Conservation (phyloP, 1,140 invertebrate genomes). For the Helicoverpa zea region DNA sequence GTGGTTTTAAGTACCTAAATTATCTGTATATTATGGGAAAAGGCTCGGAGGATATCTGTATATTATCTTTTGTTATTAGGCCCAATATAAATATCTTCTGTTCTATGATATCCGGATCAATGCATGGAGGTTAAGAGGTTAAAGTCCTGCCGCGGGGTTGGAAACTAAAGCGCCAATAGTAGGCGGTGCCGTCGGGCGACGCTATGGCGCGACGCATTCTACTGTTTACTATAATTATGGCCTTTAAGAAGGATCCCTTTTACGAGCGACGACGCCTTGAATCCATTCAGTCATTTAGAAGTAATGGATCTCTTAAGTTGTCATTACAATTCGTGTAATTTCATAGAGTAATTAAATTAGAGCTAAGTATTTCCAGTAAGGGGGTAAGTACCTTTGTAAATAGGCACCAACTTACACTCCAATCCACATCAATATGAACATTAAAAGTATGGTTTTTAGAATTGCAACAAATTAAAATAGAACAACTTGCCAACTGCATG, state of each 20-base stretch:
- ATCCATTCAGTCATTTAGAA: background rate
- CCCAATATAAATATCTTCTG: background rate
- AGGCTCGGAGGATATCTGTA: too few relatives aligned
- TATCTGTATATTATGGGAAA: too few relatives aligned
- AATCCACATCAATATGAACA: too few relatives aligned
- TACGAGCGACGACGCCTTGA: background rate
- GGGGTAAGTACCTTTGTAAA: too few relatives aligned
- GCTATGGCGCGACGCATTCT: background rate
- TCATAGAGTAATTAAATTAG: too few relatives aligned
- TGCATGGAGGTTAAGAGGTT: background rate
- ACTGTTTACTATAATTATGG: background rate
- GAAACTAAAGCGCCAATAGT: background rate
- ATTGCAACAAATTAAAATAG: too few relatives aligned
- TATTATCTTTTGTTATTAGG: background rate
- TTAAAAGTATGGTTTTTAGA: too few relatives aligned
- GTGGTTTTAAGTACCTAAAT: too few relatives aligned
- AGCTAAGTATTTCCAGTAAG: too few relatives aligned
- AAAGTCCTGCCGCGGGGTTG: constrained; percentile 7
- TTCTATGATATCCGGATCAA: constrained; percentile 6
- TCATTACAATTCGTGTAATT: too few relatives aligned
- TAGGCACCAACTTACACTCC: too few relatives aligned
- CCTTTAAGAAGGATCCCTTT: background rate
- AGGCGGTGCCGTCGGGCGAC: background rate
- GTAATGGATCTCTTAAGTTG: background rate
- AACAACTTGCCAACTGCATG: too few relatives aligned